Percentiles rank a stretch among this genome's conserved stretches.
Evolutionary conservation across 2,888 invertebrate genomes (phyloP).

Genomic region (Actias luna): DNA sequence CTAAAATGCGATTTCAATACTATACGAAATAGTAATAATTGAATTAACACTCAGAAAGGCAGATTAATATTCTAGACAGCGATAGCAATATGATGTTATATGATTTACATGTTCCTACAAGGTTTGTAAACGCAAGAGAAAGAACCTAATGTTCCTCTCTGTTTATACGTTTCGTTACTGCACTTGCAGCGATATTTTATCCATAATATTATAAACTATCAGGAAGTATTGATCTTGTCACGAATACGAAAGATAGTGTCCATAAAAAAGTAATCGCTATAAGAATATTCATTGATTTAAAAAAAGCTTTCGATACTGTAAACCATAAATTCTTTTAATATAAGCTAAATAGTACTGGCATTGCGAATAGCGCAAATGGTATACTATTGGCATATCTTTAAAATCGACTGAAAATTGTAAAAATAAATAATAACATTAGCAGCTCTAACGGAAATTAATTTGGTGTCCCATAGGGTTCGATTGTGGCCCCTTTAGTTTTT

Average conservation of each 20-base stretch:
- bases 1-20: no score
- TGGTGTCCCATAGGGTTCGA: constrained; percentile 18
- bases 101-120: no score
- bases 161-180: no score
- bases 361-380: constrained; percentile 11
- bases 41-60: no score
- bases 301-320: constrained; percentile 20
- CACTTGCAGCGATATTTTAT: no score
- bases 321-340: constrained; percentile 17
- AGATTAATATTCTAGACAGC: no score
- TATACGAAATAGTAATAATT: no score
- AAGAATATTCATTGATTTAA: constrained; percentile 22
- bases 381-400: constrained; percentile 17
- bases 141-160: no score
- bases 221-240: constrained; percentile 19
- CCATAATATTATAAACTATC: no score
- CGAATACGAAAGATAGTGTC: constrained; percentile 18
- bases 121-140: no score
- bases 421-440: constrained; percentile 2
- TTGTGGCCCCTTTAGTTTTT: constrained; percentile 16
- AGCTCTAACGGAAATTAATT: neutral
- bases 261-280: constrained; percentile 17
- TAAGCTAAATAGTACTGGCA: constrained; percentile 13
- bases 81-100: no score
- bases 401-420: constrained; percentile 18